Conservation (phyloP, 2,113 vertebrate genomes). For the Datnioides undecimradiatus region DNA sequence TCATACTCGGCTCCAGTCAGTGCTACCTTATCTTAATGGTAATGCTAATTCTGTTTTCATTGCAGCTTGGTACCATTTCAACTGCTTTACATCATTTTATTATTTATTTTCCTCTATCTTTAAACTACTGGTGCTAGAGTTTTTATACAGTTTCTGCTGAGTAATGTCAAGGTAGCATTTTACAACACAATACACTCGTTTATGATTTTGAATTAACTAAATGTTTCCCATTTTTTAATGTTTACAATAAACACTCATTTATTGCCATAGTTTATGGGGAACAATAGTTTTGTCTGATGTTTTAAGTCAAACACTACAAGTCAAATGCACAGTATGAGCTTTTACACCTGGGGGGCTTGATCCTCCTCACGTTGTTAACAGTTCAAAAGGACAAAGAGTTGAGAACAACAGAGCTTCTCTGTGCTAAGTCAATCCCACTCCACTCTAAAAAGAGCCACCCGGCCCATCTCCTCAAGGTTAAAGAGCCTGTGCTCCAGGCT, state of each 20-base stretch:
- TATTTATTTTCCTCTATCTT: too few species aligned
- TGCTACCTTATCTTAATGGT: background rate
- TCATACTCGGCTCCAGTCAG: background rate
- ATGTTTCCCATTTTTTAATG: rapidly evolving
- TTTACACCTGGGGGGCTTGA: conserved; percentile 23
- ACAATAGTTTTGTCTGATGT: background rate
- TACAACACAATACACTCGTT: too few species aligned
- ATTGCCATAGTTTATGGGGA: background rate
- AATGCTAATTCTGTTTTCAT: background rate
- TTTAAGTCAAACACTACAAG: background rate
- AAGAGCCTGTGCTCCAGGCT: conserved; percentile 58
- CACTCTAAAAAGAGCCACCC: conserved; percentile 42
- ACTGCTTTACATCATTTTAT: too few species aligned
- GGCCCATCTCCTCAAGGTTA: conserved; percentile 72
- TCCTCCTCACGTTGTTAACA: conserved; percentile 6
- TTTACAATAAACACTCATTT: background rate
- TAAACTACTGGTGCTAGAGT: too few species aligned
- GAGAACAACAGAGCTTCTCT: conserved; percentile 35
- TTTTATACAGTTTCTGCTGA: too few species aligned
- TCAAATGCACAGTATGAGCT: background rate
- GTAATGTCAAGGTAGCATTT: too few species aligned
- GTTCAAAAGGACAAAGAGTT: conserved; percentile 54
- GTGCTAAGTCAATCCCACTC: conserved; percentile 48
- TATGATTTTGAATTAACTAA: too few species aligned
- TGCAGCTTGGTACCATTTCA: background rate